phyloP scores from a whole-genome alignment of 2,888 invertebrate species.

The Ichneumoninae sp. region DNA sequence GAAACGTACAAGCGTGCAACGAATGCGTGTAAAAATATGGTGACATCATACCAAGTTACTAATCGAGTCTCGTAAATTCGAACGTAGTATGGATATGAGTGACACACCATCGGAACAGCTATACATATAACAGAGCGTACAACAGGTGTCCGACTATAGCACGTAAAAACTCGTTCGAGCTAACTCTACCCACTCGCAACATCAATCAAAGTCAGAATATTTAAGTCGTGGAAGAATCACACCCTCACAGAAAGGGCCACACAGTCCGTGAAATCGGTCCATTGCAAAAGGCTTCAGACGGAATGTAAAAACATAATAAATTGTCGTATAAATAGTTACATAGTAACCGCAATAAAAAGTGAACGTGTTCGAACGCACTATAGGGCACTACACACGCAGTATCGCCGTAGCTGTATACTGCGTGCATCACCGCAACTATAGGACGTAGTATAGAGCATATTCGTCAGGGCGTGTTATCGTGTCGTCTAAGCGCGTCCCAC shows the following conservation, averaged over 20 bases:
- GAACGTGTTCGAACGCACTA: slow-evolving; percentile 10
- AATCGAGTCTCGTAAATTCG: neutral
- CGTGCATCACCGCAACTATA: slow-evolving; percentile 11
- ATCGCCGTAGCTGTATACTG: neutral
- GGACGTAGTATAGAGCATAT: neutral
- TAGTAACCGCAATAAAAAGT: neutral
- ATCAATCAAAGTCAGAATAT: neutral
- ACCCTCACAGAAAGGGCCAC: neutral
- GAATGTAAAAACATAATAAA: neutral
- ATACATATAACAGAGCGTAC: slow-evolving; percentile 10
- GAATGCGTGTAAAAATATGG: neutral
- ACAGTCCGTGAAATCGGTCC: neutral
- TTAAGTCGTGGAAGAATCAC: neutral
- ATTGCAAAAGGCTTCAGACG: neutral
- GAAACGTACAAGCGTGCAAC: neutral
- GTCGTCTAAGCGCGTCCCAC: slow-evolving; percentile 14
- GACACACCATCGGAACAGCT: slow-evolving; percentile 30
- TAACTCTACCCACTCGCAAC: neutral
- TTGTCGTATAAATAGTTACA: neutral
- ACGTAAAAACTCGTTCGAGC: slow-evolving; percentile 30
- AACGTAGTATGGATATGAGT: slow-evolving; percentile 14
- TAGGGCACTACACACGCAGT: neutral
- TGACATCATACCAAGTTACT: neutral
- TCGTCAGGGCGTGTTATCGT: slow-evolving; percentile 34
- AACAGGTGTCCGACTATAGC: slow-evolving; percentile 52